Conservation (phyloP, 2,797 vertebrate species). For the Sebastes alutus region DNA sequence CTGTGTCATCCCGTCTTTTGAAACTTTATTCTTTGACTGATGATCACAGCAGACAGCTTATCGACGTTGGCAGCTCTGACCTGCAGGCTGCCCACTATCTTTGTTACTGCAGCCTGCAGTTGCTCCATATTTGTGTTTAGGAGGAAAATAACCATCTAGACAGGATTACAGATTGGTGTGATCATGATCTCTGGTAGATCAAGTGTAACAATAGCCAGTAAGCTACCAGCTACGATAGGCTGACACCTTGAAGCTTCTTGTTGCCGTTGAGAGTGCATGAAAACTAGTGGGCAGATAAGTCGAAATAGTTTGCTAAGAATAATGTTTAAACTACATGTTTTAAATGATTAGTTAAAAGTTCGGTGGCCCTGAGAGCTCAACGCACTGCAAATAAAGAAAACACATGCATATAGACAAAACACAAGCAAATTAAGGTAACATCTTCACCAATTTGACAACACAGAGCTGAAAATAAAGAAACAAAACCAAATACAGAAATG, state of each 20-base stretch:
- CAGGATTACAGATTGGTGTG: not conserved
- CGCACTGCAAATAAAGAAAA: not conserved
- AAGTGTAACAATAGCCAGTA: not conserved
- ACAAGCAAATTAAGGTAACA: not conserved
- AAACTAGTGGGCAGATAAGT: not conserved
- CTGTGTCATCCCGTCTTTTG: slow-evolving; percentile 29
- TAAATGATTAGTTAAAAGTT: not conserved
- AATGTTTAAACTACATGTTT: no score
- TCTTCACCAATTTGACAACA: not conserved
- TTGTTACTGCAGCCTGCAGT: not conserved
- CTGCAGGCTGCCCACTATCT: not conserved
- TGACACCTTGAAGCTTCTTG: not conserved
- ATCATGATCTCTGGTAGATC: not conserved
- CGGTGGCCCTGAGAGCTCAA: not conserved
- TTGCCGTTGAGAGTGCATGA: not conserved
- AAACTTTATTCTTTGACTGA: slow-evolving; percentile 48
- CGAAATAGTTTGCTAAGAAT: not conserved
- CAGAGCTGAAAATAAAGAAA: not conserved
- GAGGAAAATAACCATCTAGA: not conserved
- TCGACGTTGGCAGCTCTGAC: not conserved
- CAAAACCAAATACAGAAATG: not conserved
- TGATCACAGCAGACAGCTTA: not conserved
- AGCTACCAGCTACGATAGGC: not conserved
- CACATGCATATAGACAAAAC: not conserved
- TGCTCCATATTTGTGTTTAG: not conserved